Evolutionary conservation across 2,797 vertebrate species (phyloP), one percentile per base, ranked within the genome.

Genomic region (Telmatherina bonti): DNA sequence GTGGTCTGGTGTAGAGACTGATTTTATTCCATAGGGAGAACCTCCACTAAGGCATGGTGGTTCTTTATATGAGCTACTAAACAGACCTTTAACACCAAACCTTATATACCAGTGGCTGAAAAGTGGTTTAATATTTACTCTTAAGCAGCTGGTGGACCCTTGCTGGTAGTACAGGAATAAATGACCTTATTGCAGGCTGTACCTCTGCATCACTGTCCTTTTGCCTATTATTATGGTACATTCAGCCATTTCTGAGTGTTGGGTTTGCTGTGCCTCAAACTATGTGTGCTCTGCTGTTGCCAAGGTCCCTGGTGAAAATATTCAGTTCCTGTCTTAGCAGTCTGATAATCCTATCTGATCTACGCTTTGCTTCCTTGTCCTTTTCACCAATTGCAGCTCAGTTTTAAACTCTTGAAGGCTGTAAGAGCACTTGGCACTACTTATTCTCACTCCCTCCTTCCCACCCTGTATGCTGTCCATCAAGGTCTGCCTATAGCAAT

Each of bases 401-500:
- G 69, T 66, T 38, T 53, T 72, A 30, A 87, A 88, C 76, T 81
- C 84, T 68, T 78, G 27, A 60, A 70, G 26, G 57, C 69, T 70
- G 62, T 62, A 53, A 63, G 67, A 79, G 73, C 75, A 52, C 70
- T 79, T 82, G 70, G 74, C 72, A 60, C 56, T 27, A 5, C 61
- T 70, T 56, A 29, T 63, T 84, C 56, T 61, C 38, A 59, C 60
- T 62, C 54, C 30, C 52, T 49, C 63, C 35, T 22, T 49, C 45
- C n/a, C 9, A 10, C 26, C 26, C 22, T 33, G 36, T 18, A 18
- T 35, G 85, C 87, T 87, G 86, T 91, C 88, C 81, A 87, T 90
- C 91, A 89, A 70, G 31, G 33, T 68, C 83, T 78, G 82, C 82
- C 85, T 85, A 78, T 90, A 85, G 85, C 85, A 91, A 75, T 76